These are phyloP conservation scores for Ondatra zibethicus DNA, from an alignment of 2,113 vertebrate species.

Conservation along the genomic window DNA sequence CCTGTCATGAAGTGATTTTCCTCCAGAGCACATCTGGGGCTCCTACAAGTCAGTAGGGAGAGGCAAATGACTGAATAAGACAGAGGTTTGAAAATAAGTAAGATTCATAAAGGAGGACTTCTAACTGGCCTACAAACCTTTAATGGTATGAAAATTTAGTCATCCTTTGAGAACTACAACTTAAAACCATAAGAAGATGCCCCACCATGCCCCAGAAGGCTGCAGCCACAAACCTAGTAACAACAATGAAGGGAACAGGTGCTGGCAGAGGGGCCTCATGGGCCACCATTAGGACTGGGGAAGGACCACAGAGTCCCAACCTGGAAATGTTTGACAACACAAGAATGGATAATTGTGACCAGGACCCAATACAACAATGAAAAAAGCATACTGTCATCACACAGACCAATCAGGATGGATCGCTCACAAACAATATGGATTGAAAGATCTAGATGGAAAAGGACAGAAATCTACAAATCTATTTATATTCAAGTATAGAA, in stretches of 20 bases:
- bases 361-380: not conserved
- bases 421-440: not conserved
- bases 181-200: slow-evolving; percentile 22
- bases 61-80: slow-evolving; percentile 6
- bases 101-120: slow-evolving; percentile 17
- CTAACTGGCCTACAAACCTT: not conserved
- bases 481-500: slow-evolving; percentile 11
- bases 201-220: not conserved
- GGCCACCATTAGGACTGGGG: not conserved
- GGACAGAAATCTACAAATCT: slow-evolving; percentile 3
- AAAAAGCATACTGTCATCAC: slow-evolving; percentile 22
- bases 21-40: slow-evolving; percentile 34
- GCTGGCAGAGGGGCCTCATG: not conserved
- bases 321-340: not conserved
- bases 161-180: slow-evolving; percentile 2
- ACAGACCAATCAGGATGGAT: slow-evolving; percentile 11
- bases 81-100: not conserved
- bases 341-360: not conserved
- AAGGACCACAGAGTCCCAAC: not conserved
- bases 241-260: not conserved
- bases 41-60: not conserved
- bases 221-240: not conserved
- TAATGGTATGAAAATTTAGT: slow-evolving; percentile 28
- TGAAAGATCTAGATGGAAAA: slow-evolving; percentile 1
- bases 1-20: not conserved